Evolutionary conservation across 2,888 invertebrate genomes (phyloP), one percentile per base, ranked within the genome.

Genomic region (Chalcosyrphus nemorum): DNA sequence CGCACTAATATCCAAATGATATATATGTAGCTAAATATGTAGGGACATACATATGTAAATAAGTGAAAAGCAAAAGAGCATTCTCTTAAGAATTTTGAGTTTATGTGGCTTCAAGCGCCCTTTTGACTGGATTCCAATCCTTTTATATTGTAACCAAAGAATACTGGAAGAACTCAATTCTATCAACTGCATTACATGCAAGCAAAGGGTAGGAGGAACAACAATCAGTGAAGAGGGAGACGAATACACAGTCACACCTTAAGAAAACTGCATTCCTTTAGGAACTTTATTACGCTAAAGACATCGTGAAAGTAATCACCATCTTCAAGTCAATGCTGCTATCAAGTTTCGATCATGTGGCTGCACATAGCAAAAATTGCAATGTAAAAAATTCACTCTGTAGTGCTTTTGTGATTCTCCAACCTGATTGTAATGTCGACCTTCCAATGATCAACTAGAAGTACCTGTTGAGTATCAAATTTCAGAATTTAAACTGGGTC

Each of bases 261-360:
- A 15, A 13, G 6, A 7, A 41, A 11, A 41, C 19, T 65, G 7
- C 6, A 38, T 29, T 47, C 47, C 21, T 50, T 19, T 47, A 56
- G 19, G n/a, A 38, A 9, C 43, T 38, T 24, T 21, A 27, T 32
- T 45, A 57, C 3, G 19, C 13, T 13, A 0, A 45, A 9, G 21
- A 7, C 19, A 47, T 15, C 21, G 32, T 6, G 19, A 19, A 35
- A 19, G 7, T 56, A n/a, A 19, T 35, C 13, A 24, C 11, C 15
- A 38, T 47, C 65, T 52, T 38, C 24, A 68, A 47, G 41, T 32
- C 29, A 4, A 13, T 43, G 29, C 7, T 11, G 3, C 43, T 81
- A 81, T 81, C 80, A 75, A 38, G 68, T 81, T 81, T 75, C 80
- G 27, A 29, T 45, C 7, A 17, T 68, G 68, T 47, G 75, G 68